Base-by-base conservation (phyloP, 2,113 vertebrate species). In the Macaca fascicularis region DNA sequence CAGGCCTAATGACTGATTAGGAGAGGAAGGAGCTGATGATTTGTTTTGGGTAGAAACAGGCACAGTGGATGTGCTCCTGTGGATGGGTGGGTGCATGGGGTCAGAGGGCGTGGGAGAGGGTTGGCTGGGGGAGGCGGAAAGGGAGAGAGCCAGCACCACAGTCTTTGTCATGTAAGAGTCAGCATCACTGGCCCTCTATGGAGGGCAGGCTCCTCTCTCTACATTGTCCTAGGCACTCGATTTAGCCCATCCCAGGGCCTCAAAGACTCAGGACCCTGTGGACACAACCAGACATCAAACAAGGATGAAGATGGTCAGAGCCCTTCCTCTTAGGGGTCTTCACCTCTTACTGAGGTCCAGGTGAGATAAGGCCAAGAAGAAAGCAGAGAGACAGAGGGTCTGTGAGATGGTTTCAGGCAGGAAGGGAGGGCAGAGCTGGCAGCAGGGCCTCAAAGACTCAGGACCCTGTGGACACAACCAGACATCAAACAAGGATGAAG, bases 131-230 rank as follows among this genome's bases (percentile, higher is more conserved):
- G 30, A 27, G 52, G 30, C 35, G 43, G 1, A 19, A 38, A 9
- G n/a, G 9, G 20, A 75, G 8, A 40, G 2, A 7, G 23, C 2
- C 55, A 0, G 19, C 23, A 43, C n/a, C 30, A 8, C 1, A 57
- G 19, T 2, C 32, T 52, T 38, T 8, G 40, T 61, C 43, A 27
- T 3, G 0, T 52, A 35, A 70, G 38, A 16, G 14, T 40, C 76
- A 80, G 89, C 59, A 76, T 11, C 55, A 6, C 35, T 32, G 32
- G 23, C 17, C 38, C 8, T 89, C n/a, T 19, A 1, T 23, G 10
- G 20, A 86, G 13, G 50, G n/a, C 8, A 22, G 48, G 7, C 0
- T 0, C 25, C 25, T 48, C 70, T 59, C 38, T 57, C 4, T 50
- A 57, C 43, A n/a, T 81, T 1, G 8, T 14, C 22, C 11, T 64